phyloP scores from a whole-genome alignment of 2,888 invertebrate species.

The Eudasyphora cyanicolor region DNA sequence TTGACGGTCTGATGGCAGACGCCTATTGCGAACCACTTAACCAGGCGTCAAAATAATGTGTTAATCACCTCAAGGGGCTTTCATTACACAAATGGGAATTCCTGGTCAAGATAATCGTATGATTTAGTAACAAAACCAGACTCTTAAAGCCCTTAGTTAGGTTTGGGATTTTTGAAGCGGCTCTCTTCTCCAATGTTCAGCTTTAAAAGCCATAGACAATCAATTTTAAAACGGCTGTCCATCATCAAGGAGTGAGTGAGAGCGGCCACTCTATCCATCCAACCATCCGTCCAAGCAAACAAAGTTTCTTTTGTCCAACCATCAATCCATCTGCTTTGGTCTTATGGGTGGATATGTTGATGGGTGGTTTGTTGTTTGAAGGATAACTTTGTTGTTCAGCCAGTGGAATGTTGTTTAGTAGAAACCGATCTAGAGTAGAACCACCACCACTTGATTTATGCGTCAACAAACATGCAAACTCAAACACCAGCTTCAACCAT shows the following conservation, averaged over 20 bases:
- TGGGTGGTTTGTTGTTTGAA: not conserved
- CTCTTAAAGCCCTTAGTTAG: not conserved
- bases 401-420: not conserved
- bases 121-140: not conserved
- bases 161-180: not conserved
- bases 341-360: not conserved
- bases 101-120: constrained; percentile 22
- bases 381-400: not conserved
- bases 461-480: constrained; percentile 51
- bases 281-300: not conserved
- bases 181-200: not conserved
- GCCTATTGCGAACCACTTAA: constrained; percentile 46
- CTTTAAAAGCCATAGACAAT: constrained; percentile 57
- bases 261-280: not conserved
- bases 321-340: not conserved
- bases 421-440: no score
- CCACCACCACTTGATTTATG: constrained; percentile 46
- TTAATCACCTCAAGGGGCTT: constrained; percentile 57
- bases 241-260: constrained; percentile 43
- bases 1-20: constrained; percentile 5
- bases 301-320: no score
- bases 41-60: constrained; percentile 65
- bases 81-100: constrained; percentile 24
- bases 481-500: not conserved
- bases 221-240: constrained; percentile 64